Evolutionary conservation across 2,797 vertebrate species (phyloP), one percentile per base, ranked within the genome.

Genomic region (Neosilurus hyrtlii): DNA sequence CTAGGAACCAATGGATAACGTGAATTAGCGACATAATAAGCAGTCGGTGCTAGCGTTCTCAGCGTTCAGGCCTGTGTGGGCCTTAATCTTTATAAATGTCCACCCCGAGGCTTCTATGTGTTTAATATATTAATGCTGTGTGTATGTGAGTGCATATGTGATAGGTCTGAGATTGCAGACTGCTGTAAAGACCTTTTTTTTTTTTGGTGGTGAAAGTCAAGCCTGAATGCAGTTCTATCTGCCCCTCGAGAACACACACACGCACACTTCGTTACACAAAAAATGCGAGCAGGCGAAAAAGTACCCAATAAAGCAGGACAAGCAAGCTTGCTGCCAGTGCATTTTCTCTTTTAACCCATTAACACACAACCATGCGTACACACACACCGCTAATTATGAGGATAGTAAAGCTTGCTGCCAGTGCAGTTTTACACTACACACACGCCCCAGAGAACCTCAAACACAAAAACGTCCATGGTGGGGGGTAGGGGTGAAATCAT

Each of bases 81-180:
- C 78, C 65, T 68, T 80, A 80, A 80, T 80, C 78, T 80, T 80
- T 80, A 80, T 80, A 80, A 80, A 80, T 68, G 67, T 71, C 67
- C 68, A 4, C 67, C 67, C 79, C 2, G 56, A 22, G 67, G 79
- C 79, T 62, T 88, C 90, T 65, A 83, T 89, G 89, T 92, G 54
- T 81, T 81, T 81, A 81, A 72, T 81, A 81, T 71, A 81, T 72
- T 92, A 92, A 88, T 91, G 67, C 56, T 71, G 77, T 83, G 63
- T 76, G 81, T 71, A 65, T 68, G 56, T 9, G 62, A 56, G 89
- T 90, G 89, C 89, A 90, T 12, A 59, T 59, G 56, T 78, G 65
- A 83, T 86, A 54, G 80, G 79, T 68, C 80, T 72, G n/a, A 83
- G 59, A 83, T 86, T 83, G 81, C 72, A 80, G 77, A 80, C 83